Evolutionary conservation across 2,797 vertebrate genomes (phyloP), one percentile per base, ranked within the genome.

Genomic region (Moxostoma hubbsi): DNA sequence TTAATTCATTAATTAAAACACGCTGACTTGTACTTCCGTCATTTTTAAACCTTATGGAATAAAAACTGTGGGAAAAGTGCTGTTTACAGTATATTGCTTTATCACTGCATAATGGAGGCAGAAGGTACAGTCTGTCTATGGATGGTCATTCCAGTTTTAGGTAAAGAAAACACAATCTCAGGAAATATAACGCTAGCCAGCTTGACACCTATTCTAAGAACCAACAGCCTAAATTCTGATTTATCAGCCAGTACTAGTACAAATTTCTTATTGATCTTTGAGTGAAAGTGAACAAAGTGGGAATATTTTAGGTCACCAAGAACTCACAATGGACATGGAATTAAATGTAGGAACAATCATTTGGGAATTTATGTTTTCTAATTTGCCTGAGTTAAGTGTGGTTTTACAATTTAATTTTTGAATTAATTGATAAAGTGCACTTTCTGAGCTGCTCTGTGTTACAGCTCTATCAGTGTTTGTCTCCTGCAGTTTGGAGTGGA

Each of bases 1-100:
- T 81, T 70, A 82, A 85, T 84, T 79, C 77, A 84, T 86, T 81
- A 81, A 84, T 86, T 81, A 81, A 81, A 84, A 82, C 71, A 77
- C 79, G 78, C 75, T 86, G 84, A 85, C 62, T 73, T 46, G 16
- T 59, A 57, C 65, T 68, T 68, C 24, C 49, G 9, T 58, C 67
- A 50, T 64, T 58, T 72, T 68, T 36, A 79, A 73, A 64, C 59
- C 51, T 66, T 9, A 62, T 0, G 10, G 67, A 47, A 67, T 47
- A 54, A 66, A 59, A 63, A 13, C 47, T 72, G 63, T 70, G 63
- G 12, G 24, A 62, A 83, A 86, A 82, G 63, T 76, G 79, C 81
- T 82, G 81, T 76, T 75, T 73, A 75, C 55, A 58, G 73, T 59
- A 68, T 59, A 75, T 80, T 83, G 77, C 82, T 62, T 80, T 57